A percentile compares a stretch with the other conserved stretches of the same genome.
phyloP scores from a whole-genome alignment of 2,797 vertebrate genomes.

The Babyrousa celebensis region DNA sequence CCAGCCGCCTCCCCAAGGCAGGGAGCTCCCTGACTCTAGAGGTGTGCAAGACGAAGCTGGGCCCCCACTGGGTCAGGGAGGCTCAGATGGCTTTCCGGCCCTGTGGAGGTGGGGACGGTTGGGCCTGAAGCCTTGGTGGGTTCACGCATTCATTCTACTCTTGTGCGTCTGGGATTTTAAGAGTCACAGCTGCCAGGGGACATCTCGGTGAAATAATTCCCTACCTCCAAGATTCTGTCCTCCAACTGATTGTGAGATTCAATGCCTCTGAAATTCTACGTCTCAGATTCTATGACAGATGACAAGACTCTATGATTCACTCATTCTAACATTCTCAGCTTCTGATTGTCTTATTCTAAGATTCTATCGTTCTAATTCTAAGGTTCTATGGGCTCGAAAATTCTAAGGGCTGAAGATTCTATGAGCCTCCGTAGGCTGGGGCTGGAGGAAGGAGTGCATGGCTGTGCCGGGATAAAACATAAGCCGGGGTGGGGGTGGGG shows the following conservation, averaged over 20 bases:
- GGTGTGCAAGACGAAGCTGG: not conserved
- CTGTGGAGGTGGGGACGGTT: not conserved
- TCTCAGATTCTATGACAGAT: conserved; percentile 71
- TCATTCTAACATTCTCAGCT: conserved; percentile 65
- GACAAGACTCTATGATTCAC: conserved; percentile 73
- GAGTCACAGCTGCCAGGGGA: not conserved
- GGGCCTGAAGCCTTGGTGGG: not conserved
- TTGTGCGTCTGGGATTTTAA: not conserved
- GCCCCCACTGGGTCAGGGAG: not conserved
- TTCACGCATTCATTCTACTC: not conserved
- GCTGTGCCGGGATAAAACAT: conserved; percentile 47
- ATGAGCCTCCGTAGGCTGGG: not conserved
- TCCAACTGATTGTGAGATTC: conserved; percentile 56
- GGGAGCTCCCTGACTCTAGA: not conserved
- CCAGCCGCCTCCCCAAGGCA: not conserved
- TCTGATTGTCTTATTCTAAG: conserved; percentile 76
- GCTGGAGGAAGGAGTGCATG: not conserved
- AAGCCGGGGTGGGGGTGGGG: not conserved
- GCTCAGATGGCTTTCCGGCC: not conserved
- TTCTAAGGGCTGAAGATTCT: conserved; percentile 66
- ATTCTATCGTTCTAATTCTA: conserved; percentile 72
- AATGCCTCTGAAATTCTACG: conserved; percentile 65
- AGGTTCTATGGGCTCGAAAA: conserved; percentile 67
- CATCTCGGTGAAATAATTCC: not conserved
- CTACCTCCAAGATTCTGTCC: conserved; percentile 52